Conservation (phyloP, 2,797 vertebrate species). For the Phrynocephalus guinanensis region DNA sequence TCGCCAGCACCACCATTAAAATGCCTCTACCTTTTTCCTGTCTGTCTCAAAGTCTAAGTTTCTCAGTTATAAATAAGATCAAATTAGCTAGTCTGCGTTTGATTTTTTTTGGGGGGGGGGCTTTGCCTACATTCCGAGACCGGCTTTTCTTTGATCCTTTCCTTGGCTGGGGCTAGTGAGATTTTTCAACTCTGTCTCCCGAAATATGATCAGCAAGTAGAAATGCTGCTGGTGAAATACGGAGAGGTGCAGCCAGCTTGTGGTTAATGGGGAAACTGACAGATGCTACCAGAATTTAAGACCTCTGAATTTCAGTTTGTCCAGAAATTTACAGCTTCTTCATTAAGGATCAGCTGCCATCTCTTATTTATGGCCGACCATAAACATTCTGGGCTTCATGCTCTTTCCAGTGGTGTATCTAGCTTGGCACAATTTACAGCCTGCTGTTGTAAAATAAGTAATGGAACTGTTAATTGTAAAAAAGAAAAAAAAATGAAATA, state of each 20-base stretch:
- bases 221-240: fast-evolving
- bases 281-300: background rate
- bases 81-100: no score
- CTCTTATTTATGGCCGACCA: conserved; percentile 24
- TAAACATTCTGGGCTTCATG: conserved; percentile 22
- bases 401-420: conserved; percentile 1
- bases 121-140: background rate
- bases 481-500: background rate
- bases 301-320: background rate
- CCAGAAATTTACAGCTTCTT: conserved; percentile 27
- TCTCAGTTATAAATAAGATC: no score
- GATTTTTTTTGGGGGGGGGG: no score
- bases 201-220: background rate
- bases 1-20: no score
- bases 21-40: no score
- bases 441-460: conserved; percentile 18
- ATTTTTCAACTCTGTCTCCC: fast-evolving
- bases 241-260: fast-evolving
- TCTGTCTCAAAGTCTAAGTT: no score
- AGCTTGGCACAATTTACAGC: conserved; percentile 17
- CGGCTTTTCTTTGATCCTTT: background rate
- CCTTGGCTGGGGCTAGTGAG: fast-evolving
- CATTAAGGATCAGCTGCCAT: conserved; percentile 28
- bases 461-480: conserved; percentile 14
- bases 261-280: background rate